Conservation (phyloP, 2,113 vertebrate genomes). For the Limnothrissa miodon region DNA sequence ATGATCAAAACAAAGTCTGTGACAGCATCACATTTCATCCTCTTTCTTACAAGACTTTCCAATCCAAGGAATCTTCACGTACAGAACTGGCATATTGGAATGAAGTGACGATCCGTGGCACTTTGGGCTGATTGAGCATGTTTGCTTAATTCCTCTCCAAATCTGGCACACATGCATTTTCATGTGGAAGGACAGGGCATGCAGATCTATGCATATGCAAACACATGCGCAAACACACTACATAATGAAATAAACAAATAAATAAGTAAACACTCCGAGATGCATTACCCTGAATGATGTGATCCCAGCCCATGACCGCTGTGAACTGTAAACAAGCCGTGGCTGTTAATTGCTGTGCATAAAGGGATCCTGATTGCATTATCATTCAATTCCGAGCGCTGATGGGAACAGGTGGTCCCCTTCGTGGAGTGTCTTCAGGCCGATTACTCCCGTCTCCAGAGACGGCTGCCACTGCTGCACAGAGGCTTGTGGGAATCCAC, state of each 20-base stretch:
- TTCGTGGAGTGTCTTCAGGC: constrained; percentile 45
- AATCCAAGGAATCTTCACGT: background rate
- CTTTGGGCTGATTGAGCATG: background rate
- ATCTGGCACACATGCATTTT: background rate
- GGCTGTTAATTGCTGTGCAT: constrained; percentile 61
- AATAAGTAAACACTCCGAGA: constrained; percentile 31
- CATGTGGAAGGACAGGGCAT: background rate
- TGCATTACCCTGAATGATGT: constrained; percentile 61
- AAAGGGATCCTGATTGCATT: constrained; percentile 69
- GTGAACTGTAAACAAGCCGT: constrained; percentile 67
- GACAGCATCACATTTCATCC: background rate
- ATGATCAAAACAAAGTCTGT: background rate
- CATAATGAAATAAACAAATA: constrained; percentile 13
- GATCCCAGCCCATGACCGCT: constrained; percentile 61
- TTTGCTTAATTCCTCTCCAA: background rate
- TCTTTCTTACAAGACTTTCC: background rate
- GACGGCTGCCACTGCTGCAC: background rate
- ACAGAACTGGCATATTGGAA: background rate
- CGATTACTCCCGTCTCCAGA: constrained; percentile 29
- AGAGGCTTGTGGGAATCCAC: background rate
- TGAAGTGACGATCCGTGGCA: background rate
- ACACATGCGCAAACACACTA: constrained; percentile 31
- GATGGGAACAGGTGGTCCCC: constrained; percentile 66
- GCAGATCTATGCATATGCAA: constrained; percentile 16
- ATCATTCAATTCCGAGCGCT: constrained; percentile 72